phyloP scores from a whole-genome alignment of 37 sponge, comb jelly and placozoan genomes.

The Geodia barretti region DNA sequence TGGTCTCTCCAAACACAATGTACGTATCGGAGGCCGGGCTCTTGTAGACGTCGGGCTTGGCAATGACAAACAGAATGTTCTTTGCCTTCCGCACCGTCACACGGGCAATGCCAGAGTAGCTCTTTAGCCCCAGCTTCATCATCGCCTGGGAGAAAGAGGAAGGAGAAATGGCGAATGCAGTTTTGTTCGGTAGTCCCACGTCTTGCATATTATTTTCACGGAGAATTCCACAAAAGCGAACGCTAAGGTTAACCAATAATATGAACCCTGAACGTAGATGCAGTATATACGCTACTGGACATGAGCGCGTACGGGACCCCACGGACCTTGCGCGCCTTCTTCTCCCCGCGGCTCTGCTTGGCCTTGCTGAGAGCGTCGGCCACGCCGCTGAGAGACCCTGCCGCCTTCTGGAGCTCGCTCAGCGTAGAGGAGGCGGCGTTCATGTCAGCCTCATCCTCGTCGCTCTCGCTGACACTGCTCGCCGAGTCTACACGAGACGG shows the following conservation, averaged over 20 bases:
- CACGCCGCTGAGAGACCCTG: slow-evolving; percentile 12
- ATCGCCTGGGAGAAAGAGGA: slow-evolving; percentile 63
- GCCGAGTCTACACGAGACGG: slow-evolving; percentile 3
- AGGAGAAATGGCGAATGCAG: too few species aligned
- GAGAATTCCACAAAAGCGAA: too few species aligned
- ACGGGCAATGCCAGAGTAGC: slow-evolving; percentile 73
- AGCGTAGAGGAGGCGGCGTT: neutral
- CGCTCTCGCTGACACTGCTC: slow-evolving; percentile 59
- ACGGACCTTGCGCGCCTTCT: slow-evolving; percentile 94
- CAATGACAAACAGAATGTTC: slow-evolving; percentile 97
- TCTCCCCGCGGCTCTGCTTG: slow-evolving; percentile 95
- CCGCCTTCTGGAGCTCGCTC: slow-evolving; percentile 3
- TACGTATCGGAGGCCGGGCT: slow-evolving; percentile 94
- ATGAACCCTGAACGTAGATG: too few species aligned
- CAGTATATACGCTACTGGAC: too few species aligned
- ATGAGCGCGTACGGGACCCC: too few species aligned
- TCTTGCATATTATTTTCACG: too few species aligned
- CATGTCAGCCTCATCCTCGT: slow-evolving; percentile 40
- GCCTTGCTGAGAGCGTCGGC: slow-evolving; percentile 65
- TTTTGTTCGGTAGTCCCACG: too few species aligned
- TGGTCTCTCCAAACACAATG: slow-evolving; percentile 98
- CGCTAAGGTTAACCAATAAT: too few species aligned
- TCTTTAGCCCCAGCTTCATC: slow-evolving; percentile 89
- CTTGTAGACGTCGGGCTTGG: slow-evolving; percentile 97
- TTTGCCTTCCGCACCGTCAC: slow-evolving; percentile 96